Percentiles rank a stretch among this genome's conserved stretches.
These are phyloP conservation scores for Eucidaris tribuloides DNA, from an alignment of 35 echinoderm and acorn worm genomes.

Conservation along the genomic window DNA sequence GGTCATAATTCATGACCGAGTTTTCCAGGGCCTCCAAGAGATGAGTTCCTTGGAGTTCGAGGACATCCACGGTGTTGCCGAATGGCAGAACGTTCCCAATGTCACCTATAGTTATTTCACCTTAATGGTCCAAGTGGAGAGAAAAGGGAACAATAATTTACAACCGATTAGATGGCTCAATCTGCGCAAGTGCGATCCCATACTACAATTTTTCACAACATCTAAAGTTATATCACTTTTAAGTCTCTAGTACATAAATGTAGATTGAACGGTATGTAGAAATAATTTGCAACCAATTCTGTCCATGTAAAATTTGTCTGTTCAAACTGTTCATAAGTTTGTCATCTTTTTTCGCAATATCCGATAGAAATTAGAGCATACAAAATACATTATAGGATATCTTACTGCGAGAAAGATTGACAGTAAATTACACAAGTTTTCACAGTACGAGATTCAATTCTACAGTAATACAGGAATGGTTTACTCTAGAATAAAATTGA, in stretches of 20 bases:
- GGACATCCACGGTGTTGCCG: slow-evolving; percentile 72
- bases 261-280: too few species aligned
- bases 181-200: not conserved
- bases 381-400: too few species aligned
- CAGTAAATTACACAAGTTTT: not conserved
- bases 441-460: not conserved
- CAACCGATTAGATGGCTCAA: not conserved
- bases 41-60: slow-evolving; percentile 67
- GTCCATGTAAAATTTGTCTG: too few species aligned
- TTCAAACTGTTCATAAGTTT: too few species aligned
- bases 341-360: too few species aligned
- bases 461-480: not conserved
- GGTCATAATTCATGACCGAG: slow-evolving; percentile 48
- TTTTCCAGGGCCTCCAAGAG: slow-evolving; percentile 66
- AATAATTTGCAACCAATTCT: too few species aligned
- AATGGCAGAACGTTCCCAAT: slow-evolving; percentile 73
- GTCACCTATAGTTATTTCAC: slow-evolving; percentile 67
- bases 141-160: not conserved
- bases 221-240: not conserved
- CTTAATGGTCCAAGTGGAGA: slow-evolving; percentile 1
- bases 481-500: too few species aligned
- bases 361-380: too few species aligned
- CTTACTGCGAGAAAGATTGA: not conserved
- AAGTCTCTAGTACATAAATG: too few species aligned
- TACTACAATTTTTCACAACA: not conserved